Percentiles rank a stretch among this genome's conserved stretches.
Evolutionary conservation across 1,140 invertebrate species (phyloP).

Genomic region (Venustaconcha ellipsiformis): DNA sequence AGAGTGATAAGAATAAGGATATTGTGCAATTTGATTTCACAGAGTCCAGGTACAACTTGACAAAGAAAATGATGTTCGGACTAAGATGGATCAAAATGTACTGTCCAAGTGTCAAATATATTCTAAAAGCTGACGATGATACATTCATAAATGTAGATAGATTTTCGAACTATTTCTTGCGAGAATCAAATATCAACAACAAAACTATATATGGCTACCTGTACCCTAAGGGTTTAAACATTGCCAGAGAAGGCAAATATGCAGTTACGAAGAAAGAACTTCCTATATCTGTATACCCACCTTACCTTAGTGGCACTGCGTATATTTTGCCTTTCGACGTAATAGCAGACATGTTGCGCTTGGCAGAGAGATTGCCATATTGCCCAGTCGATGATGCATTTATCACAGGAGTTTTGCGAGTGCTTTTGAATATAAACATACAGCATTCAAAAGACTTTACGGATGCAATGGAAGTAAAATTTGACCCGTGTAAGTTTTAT

Average conservation of each 20-base stretch:
- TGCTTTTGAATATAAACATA: too few relatives aligned
- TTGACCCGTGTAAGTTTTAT: too few relatives aligned
- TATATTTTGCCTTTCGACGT: not conserved
- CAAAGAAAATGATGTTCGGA: constrained; percentile 2
- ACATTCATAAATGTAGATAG: not conserved
- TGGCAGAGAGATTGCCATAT: not conserved
- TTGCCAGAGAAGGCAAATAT: not conserved
- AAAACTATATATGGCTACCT: not conserved
- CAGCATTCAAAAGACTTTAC: too few relatives aligned
- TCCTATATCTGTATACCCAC: not conserved
- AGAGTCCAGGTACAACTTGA: constrained; percentile 2
- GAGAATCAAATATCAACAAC: not conserved
- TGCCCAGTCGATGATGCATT: not conserved
- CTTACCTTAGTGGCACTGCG: not conserved
- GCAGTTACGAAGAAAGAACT: not conserved
- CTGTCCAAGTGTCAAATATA: not conserved
- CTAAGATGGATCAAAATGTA: not conserved
- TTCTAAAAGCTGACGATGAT: constrained; percentile 4
- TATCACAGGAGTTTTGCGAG: not conserved
- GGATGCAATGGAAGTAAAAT: too few relatives aligned
- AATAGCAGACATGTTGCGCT: not conserved
- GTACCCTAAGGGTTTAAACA: not conserved
- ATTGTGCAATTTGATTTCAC: not conserved
- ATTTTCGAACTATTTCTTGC: not conserved
- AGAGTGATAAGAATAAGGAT: not conserved